These are phyloP conservation scores for Neotoma lepida DNA, from an alignment of 2,113 vertebrate species.

Conservation along the genomic window DNA sequence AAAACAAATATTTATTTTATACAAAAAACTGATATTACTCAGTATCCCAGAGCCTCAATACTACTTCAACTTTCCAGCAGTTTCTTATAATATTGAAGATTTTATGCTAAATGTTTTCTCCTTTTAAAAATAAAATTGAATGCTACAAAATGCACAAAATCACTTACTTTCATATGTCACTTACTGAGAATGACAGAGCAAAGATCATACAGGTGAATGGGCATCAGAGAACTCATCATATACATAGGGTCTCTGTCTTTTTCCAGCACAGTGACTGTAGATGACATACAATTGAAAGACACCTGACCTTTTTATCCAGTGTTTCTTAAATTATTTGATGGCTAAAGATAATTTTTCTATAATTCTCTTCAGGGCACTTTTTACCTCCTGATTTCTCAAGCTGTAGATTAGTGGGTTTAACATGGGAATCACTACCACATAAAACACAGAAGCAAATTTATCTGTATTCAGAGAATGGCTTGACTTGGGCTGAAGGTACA, in stretches of 20 bases:
- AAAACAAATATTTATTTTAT: not conserved
- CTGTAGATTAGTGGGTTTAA: slow-evolving; percentile 68
- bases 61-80: too few relatives aligned
- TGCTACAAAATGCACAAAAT: not conserved
- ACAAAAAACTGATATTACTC: not conserved
- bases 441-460: slow-evolving; percentile 61
- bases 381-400: slow-evolving; percentile 66
- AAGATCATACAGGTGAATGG: not conserved
- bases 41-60: not conserved
- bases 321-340: not conserved
- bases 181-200: too few relatives aligned
- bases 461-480: slow-evolving; percentile 53
- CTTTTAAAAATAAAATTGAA: not conserved
- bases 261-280: not conserved
- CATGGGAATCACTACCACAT: slow-evolving; percentile 67
- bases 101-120: not conserved
- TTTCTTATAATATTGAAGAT: not conserved
- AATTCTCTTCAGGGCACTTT: slow-evolving; percentile 48
- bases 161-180: not conserved
- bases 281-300: too few relatives aligned
- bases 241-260: not conserved
- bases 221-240: not conserved
- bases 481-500: slow-evolving; percentile 69
- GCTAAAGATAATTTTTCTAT: slow-evolving; percentile 14
- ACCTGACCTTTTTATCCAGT: not conserved